A percentile compares a stretch with the other conserved stretches of the same genome.
Evolutionary conservation across 2,888 invertebrate species (phyloP).

Genomic region (Keiferia lycopersicella): DNA sequence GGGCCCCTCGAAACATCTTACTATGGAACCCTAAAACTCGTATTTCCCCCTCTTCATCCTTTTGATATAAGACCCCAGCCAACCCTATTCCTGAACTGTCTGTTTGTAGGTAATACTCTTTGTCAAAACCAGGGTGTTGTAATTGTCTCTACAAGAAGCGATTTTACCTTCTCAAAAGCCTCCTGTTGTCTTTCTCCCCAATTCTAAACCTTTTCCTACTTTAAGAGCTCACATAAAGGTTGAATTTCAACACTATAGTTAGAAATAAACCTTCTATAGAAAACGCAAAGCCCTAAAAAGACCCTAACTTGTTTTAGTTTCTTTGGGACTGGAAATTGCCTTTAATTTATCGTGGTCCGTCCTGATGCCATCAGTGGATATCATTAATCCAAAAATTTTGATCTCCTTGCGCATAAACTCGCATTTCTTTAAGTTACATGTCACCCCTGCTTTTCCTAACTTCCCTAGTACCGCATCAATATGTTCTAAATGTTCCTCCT

Average conservation of each 20-base stretch:
- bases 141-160: constrained; percentile 29
- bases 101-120: constrained; percentile 27
- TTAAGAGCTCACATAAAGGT: constrained; percentile 32
- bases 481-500: constrained; percentile 35
- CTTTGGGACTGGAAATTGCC: constrained; percentile 2
- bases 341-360: constrained; percentile 3
- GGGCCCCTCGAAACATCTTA: constrained; percentile 31
- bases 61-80: constrained; percentile 36
- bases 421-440: constrained; percentile 16
- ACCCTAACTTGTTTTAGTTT: constrained; percentile 8
- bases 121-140: constrained; percentile 22
- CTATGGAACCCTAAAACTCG: constrained; percentile 35
- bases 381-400: constrained; percentile 10
- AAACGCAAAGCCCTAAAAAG: constrained; percentile 32
- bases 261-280: constrained; percentile 37
- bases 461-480: constrained; percentile 30
- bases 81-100: constrained; percentile 35
- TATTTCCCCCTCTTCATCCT: constrained; percentile 26
- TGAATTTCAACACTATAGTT: constrained; percentile 29
- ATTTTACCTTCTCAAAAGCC: constrained; percentile 35
- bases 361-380: background rate
- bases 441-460: constrained; percentile 27
- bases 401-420: constrained; percentile 16
- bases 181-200: constrained; percentile 25
- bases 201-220: background rate